Base-by-base conservation (phyloP, 1,140 invertebrate genomes). In the Lepeophtheirus salmonis region DNA sequence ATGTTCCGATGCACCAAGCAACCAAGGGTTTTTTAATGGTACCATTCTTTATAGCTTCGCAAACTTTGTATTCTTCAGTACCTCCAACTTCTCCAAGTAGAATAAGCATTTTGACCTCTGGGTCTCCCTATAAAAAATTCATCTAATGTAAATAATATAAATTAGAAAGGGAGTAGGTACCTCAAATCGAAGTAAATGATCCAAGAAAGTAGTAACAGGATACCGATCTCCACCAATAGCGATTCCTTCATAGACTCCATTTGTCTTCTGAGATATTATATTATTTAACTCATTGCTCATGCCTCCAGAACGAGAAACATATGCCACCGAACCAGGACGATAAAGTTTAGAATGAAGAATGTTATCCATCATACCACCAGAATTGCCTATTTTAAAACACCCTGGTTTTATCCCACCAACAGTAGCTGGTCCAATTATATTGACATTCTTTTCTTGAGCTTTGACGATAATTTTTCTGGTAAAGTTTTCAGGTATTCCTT, bases 261-360 rank as follows among this genome's bases (percentile, higher is more conserved):
- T 87, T 0, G 95, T 92, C 41, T 92, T 83, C 68, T 96, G 89
- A 0, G 90, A 88, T 57, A 99, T 81, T 51, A 99, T 97, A 71
- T 99, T 99, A 75, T 99, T 99, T 56, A 99, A 74, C 72, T 99
- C 96, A 70, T 99, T 99, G 2, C 90, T 96, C 95, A 99, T 99
- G 17, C 95, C 95, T 54, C 95, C 95, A 0, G 94, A 98, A 56
- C 94, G 80, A 0, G 92, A 97, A 3, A 98, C 95, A 69, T 98
- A 98, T 0, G 92, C 94, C 50, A 97, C 88, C 72, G 89, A 94
- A 61, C 95, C 95, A 18, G 92, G 83, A 49, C 95, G 74, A 72
- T 97, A 98, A 0, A 98, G 75, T 73, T 95, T 97, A 49, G 91
- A 97, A 65, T 96, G 86, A 1, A 98, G 73, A 67, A 99, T 97